Conservation (phyloP, 1,140 invertebrate genomes). For the Drosophila nasuta region DNA sequence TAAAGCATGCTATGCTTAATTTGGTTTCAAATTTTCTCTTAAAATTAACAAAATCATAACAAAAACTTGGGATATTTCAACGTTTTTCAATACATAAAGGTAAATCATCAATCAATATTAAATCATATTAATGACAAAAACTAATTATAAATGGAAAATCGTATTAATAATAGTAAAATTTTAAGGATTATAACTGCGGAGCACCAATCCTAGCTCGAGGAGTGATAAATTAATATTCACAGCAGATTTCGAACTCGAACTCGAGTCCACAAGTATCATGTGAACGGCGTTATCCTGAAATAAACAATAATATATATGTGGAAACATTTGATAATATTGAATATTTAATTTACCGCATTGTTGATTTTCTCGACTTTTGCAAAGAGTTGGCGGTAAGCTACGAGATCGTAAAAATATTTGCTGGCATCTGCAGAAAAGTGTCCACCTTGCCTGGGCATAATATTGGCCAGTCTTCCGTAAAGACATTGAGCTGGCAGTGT, state of each 20-base stretch:
- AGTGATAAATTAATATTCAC: slow-evolving; percentile 58
- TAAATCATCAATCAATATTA: too few relatives aligned
- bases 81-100: neutral
- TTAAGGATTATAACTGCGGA: slow-evolving; percentile 40
- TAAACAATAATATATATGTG: neutral
- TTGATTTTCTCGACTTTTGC: slow-evolving; percentile 48
- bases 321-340: neutral
- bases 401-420: slow-evolving; percentile 44
- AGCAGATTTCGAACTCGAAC: neutral
- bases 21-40: neutral
- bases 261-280: slow-evolving; percentile 64
- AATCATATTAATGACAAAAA: neutral
- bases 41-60: neutral
- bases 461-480: slow-evolving; percentile 44
- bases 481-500: slow-evolving; percentile 52
- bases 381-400: slow-evolving; percentile 47
- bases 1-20: neutral
- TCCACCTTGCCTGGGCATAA: slow-evolving; percentile 40
- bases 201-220: slow-evolving; percentile 58
- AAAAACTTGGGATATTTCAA: neutral
- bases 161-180: neutral
- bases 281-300: slow-evolving; percentile 41
- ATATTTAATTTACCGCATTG: slow-evolving; percentile 17
- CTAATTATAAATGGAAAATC: neutral
- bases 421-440: slow-evolving; percentile 49